Conservation (phyloP, 35 echinoderm and acorn worm species). For the Chiridota heheva region DNA sequence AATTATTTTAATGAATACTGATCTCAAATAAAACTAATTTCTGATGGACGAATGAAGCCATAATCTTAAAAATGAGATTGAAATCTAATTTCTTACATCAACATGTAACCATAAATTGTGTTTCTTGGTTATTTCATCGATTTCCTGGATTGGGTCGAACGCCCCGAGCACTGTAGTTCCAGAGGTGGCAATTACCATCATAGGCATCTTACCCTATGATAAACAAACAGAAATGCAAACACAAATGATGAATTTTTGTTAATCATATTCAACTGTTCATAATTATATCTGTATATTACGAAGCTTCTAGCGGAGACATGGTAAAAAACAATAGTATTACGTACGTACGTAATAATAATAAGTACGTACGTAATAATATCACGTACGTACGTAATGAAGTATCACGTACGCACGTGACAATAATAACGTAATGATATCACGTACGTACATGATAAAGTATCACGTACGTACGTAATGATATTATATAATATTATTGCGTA, state of each 20-base stretch:
- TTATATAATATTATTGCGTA: too few relatives aligned
- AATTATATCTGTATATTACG: neutral
- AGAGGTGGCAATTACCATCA: conserved; percentile 75
- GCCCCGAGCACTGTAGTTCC: conserved; percentile 94
- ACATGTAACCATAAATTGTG: conserved; percentile 87
- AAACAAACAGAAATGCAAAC: neutral
- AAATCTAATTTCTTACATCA: conserved; percentile 73
- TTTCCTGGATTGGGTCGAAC: conserved; percentile 71
- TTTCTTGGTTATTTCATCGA: conserved; percentile 76
- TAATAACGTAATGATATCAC: too few relatives aligned
- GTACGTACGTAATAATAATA: too few relatives aligned
- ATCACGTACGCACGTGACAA: too few relatives aligned
- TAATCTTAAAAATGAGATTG: too few relatives aligned
- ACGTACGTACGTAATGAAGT: too few relatives aligned
- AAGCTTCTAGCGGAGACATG: neutral
- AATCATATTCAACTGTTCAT: neutral
- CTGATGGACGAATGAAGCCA: too few relatives aligned
- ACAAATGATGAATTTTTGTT: neutral
- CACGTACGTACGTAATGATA: too few relatives aligned
- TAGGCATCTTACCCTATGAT: conserved; percentile 66
- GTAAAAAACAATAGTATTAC: neutral
- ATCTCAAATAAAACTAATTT: too few relatives aligned
- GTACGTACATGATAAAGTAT: too few relatives aligned
- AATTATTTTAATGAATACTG: too few relatives aligned
- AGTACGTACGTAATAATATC: too few relatives aligned